These are phyloP conservation scores for Drosophila melanica DNA, from an alignment of 1,140 invertebrate genomes.

Conservation along the genomic window DNA sequence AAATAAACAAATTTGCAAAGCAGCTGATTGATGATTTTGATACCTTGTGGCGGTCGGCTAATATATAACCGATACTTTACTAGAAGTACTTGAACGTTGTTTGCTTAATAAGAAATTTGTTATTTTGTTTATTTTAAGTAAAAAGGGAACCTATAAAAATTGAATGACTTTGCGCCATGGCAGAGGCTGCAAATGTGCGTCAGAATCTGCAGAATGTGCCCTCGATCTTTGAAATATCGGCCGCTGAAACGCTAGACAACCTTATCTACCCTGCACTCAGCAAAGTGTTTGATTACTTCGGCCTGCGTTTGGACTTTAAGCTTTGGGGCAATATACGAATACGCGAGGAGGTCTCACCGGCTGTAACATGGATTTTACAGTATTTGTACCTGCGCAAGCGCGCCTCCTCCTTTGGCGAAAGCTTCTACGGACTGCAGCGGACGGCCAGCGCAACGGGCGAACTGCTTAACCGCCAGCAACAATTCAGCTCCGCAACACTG, in stretches of 20 bases:
- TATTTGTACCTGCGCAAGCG: constrained; percentile 76
- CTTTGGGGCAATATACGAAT: constrained; percentile 64
- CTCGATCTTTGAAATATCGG: constrained; percentile 81
- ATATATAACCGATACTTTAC: not conserved
- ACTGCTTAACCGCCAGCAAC: constrained; percentile 53
- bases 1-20: constrained; percentile 11
- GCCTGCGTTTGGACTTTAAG: constrained; percentile 76
- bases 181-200: constrained; percentile 74
- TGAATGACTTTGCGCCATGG: constrained; percentile 33
- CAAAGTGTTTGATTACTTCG: constrained; percentile 80
- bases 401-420: constrained; percentile 76
- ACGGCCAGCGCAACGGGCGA: constrained; percentile 61
- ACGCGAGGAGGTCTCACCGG: constrained; percentile 70
- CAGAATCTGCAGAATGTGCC: constrained; percentile 80
- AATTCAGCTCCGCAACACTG: constrained; percentile 65
- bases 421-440: constrained; percentile 77
- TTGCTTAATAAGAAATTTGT: not conserved
- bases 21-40: constrained; percentile 18
- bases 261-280: constrained; percentile 79
- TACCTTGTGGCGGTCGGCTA: constrained; percentile 1
- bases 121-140: not conserved
- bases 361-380: constrained; percentile 72
- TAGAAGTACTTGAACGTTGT: constrained; percentile 1
- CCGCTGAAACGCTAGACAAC: constrained; percentile 77
- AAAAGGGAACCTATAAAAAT: not conserved